Evolutionary conservation across 2,797 vertebrate genomes (phyloP).

Genomic region (Hemitrygon akajei): DNA sequence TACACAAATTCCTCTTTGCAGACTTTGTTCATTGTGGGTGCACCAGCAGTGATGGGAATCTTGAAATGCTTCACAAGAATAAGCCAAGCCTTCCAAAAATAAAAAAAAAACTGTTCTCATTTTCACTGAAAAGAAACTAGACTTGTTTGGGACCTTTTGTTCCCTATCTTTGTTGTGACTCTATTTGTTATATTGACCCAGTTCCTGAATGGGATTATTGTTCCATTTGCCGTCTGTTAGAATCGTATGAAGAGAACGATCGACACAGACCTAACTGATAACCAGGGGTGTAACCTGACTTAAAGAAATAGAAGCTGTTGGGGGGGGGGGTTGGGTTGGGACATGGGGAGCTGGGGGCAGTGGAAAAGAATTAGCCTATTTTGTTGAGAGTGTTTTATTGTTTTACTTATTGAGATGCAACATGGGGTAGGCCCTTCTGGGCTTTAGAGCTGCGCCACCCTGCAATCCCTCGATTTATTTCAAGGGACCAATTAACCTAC

Average conservation of each 20-base stretch:
- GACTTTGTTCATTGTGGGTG: constrained; percentile 23
- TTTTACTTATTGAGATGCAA: too few species aligned
- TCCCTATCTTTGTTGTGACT: constrained; percentile 11
- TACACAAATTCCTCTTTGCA: constrained; percentile 2
- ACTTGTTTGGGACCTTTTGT: constrained; percentile 24
- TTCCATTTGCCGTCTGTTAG: not conserved
- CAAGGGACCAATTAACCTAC: too few species aligned
- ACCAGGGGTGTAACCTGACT: not conserved
- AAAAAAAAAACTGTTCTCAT: not conserved
- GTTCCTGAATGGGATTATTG: constrained; percentile 19
- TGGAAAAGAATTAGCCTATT: not conserved
- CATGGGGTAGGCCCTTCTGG: too few species aligned
- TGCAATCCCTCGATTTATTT: too few species aligned
- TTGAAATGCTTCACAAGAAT: constrained; percentile 23
- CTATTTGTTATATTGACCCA: constrained; percentile 31
- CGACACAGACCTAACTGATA: not conserved
- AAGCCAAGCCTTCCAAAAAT: constrained; percentile 10
- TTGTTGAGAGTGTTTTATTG: not conserved
- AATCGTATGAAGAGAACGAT: not conserved
- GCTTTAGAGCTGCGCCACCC: too few species aligned
- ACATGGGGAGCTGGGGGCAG: too few species aligned
- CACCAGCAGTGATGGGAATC: constrained; percentile 22
- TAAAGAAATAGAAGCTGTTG: not conserved
- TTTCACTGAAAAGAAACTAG: constrained; percentile 28
- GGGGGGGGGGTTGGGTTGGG: not conserved